Base-by-base conservation (phyloP, 2,888 invertebrate species). In the Endomychus coccineus region DNA sequence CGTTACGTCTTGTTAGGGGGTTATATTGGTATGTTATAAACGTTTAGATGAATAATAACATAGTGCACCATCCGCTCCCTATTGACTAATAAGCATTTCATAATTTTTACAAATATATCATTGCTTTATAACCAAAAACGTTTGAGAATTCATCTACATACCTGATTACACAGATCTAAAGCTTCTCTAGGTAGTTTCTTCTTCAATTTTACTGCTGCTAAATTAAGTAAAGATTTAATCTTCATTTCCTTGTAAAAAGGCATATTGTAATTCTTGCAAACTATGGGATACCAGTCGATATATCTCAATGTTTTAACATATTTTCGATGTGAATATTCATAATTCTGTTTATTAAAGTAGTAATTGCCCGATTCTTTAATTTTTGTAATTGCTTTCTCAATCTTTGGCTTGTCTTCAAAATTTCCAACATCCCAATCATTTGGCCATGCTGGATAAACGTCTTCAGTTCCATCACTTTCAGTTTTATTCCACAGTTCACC, bases 291-390 rank as follows among this genome's bases (percentile, higher is more conserved):
- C 70, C 71, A 73, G 4, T 74, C 66, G 36, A 80, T 71, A 59
- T 83, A 90, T 33, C 88, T 74, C 44, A 83, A 67, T 13, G 84
- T 80, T 67, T 91, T 91, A 41, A 71, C 71, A 61, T 91, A 91
- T 60, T 89, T 89, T 42, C 78, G 71, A 17, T 74, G 71, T 1
- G 90, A 84, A 19, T 74, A 71, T 7, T 69, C 56, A 61, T 71
- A 83, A 36, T 78, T 71, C 10, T 74, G 69, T 33, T 68, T 66
- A 4, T 69, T 67, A 60, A 77, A 90, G 52, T 71, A 77, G 36
- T 66, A 51, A 66, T 90, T 90, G 9, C 90, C 90, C 3, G 78
- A 75, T 42, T 70, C 64, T 58, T 86, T 86, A 34, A 88, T 77
- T 36, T 65, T 67, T 12, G 63, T 66, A 10, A 74, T 70, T 4